Base-by-base conservation (phyloP, 2,797 vertebrate genomes). In the Malacoctenus gilli region DNA sequence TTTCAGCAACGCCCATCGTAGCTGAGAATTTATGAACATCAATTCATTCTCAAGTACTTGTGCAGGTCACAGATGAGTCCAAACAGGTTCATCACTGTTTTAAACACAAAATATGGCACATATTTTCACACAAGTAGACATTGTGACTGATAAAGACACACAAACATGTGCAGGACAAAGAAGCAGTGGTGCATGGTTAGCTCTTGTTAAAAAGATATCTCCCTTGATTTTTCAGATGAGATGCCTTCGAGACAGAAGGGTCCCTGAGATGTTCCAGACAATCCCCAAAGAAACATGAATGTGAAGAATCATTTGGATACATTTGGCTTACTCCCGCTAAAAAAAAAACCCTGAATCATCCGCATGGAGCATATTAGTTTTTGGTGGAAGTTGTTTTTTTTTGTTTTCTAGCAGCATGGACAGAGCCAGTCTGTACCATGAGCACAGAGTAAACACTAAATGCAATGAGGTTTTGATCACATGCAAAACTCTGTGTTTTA, bases 41-140 rank as follows among this genome's bases (percentile, higher is more conserved):
- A 28, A 28, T 5, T 9, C 9, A 52, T 52, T 72, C 53, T 67
- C 55, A 47, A 48, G 52, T 57, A 65, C 50, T 72, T 47, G 32
- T 67, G 63, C 57, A 77, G 69, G 59, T 77, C 80, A 89, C 85
- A 81, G 82, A 90, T 88, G 84, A 76, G 67, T 78, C 61, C 75
- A 74, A 34, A 42, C 53, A 86, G 83, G 80, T 89, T 91, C 91
- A 93, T 93, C 83, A 89, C 91, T 72, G 91, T 92, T 85, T 91
- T 69, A 82, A 78, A 69, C 78, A 75, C 74, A 85, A 34, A 85
- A 58, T 72, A 79, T 67, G 72, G 63, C 65, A 86, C 75, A 88
- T 76, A 71, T 79, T 84, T 68, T 55, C 77, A n/a, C 54, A 87
- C 68, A 83, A 8, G 77, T 55, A 78, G 80, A 89, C 69, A 87